These are phyloP conservation scores for Jordanella pulchra DNA, from an alignment of 2,797 vertebrate species.

Conservation along the genomic window DNA sequence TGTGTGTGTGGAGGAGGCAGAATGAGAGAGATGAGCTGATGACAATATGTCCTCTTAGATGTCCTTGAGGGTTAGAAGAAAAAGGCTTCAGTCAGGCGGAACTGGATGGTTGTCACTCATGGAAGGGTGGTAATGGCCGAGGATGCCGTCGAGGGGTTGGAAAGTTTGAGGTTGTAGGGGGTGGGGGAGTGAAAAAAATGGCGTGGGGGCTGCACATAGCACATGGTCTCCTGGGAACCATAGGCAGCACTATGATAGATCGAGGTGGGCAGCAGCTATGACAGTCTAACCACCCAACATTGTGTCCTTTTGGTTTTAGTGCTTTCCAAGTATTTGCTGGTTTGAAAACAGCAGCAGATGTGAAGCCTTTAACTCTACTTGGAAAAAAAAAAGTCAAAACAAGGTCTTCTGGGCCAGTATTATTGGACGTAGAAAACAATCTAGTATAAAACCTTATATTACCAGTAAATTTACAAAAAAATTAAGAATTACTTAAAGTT, in stretches of 20 bases:
- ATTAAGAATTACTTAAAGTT: too few species aligned
- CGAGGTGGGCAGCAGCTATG: conserved; percentile 59
- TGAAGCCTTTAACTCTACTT: conserved; percentile 21
- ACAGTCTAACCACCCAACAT: conserved; percentile 50
- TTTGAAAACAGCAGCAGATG: conserved; percentile 29
- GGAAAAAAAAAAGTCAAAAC: background rate
- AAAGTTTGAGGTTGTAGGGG: conserved; percentile 8
- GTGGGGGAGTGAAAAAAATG: conserved; percentile 36
- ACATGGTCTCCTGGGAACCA: conserved; percentile 59
- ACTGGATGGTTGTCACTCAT: conserved; percentile 81
- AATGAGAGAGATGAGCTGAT: conserved; percentile 71
- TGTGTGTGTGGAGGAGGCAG: conserved; percentile 47
- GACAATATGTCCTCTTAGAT: conserved; percentile 75
- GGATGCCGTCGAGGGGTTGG: conserved; percentile 11
- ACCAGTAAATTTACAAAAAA: too few species aligned
- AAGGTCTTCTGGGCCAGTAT: background rate
- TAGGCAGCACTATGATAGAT: conserved; percentile 65
- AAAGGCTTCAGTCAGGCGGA: conserved; percentile 72
- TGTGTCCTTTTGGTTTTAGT: conserved; percentile 54
- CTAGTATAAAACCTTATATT: background rate
- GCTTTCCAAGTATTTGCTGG: conserved; percentile 39
- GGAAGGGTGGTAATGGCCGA: conserved; percentile 42
- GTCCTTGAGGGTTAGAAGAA: conserved; percentile 75
- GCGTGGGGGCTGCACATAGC: conserved; percentile 34
- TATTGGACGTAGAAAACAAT: background rate